These are phyloP conservation scores for Drosophila murphyi DNA, from an alignment of 1,140 invertebrate genomes.

Conservation along the genomic window DNA sequence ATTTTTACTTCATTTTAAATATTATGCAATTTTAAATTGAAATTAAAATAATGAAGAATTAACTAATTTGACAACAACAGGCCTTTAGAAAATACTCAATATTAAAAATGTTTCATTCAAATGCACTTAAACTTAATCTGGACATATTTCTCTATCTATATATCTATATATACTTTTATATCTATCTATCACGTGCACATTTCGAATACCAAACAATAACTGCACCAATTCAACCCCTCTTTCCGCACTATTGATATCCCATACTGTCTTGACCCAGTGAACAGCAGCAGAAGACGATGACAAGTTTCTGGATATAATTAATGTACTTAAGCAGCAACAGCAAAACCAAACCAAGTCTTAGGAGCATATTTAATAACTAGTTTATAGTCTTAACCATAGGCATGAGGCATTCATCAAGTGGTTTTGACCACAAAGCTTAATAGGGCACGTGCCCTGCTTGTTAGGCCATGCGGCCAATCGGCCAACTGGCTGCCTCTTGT, in stretches of 20 bases:
- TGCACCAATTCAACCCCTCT: background rate
- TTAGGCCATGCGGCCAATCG: conserved; percentile 61
- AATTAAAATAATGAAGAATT: too few relatives aligned
- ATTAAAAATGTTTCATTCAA: too few relatives aligned
- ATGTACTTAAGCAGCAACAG: conserved; percentile 55
- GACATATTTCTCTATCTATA: too few relatives aligned
- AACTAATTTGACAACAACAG: too few relatives aligned
- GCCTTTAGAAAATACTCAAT: too few relatives aligned
- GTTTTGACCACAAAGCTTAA: conserved; percentile 58
- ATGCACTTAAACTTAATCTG: too few relatives aligned
- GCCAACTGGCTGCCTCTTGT: conserved; percentile 40
- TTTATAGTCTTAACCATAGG: conserved; percentile 27
- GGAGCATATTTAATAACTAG: conserved; percentile 47
- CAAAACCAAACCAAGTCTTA: conserved; percentile 1
- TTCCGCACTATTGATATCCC: background rate
- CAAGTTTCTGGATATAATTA: conserved; percentile 64
- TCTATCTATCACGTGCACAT: background rate
- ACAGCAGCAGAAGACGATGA: conserved; percentile 28
- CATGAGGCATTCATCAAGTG: conserved; percentile 42
- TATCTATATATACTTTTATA: too few relatives aligned
- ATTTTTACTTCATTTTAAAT: too few relatives aligned
- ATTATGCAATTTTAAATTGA: too few relatives aligned
- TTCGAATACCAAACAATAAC: background rate
- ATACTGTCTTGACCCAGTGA: conserved; percentile 41
- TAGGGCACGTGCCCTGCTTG: conserved; percentile 66